Conservation (phyloP, 2,113 vertebrate species). For the Xenopus tropicalis region DNA sequence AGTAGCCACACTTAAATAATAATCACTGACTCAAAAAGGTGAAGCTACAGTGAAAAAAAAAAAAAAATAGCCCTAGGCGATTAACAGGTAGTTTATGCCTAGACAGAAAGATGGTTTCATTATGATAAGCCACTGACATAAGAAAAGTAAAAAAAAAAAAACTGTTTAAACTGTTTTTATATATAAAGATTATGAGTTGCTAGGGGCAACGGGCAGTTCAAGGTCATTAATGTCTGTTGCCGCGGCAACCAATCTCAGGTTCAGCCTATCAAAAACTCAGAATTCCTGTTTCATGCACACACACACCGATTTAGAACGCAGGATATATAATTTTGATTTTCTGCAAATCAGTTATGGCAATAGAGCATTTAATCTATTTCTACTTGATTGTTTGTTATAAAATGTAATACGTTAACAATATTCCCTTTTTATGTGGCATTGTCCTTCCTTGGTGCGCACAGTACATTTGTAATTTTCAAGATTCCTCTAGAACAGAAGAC, state of each 20-base stretch:
- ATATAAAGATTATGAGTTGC: slow-evolving; percentile 37
- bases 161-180: slow-evolving; percentile 23
- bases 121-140: slow-evolving; percentile 32
- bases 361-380: slow-evolving; percentile 5
- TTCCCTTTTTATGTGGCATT: too few species aligned
- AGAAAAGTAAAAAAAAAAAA: neutral
- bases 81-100: slow-evolving; percentile 24
- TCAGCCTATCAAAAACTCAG: slow-evolving; percentile 12
- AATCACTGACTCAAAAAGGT: neutral
- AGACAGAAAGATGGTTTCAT: slow-evolving; percentile 26
- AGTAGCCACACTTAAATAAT: neutral
- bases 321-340: slow-evolving; percentile 12
- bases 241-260: slow-evolving; percentile 28
- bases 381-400: neutral
- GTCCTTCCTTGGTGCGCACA: too few species aligned
- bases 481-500: too few species aligned
- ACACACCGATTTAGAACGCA: slow-evolving; percentile 5
- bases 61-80: slow-evolving; percentile 8
- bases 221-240: slow-evolving; percentile 42
- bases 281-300: slow-evolving; percentile 32
- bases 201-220: slow-evolving; percentile 43
- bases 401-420: neutral
- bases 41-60: neutral
- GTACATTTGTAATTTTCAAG: too few species aligned
- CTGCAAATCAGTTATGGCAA: slow-evolving; percentile 27